phyloP scores from a whole-genome alignment of 2,888 invertebrate species.

The Phorcus lineatus region DNA sequence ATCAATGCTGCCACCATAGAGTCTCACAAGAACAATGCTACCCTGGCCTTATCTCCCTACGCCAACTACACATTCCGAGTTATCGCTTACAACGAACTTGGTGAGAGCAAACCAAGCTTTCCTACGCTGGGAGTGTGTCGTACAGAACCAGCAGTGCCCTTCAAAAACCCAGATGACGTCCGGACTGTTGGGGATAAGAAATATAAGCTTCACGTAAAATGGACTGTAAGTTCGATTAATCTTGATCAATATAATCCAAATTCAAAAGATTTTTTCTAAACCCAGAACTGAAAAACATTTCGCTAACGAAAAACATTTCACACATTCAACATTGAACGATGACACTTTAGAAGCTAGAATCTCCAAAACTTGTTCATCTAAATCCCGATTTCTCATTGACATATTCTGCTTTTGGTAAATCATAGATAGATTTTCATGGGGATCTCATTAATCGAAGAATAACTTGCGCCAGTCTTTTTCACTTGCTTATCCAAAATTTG shows the following conservation, averaged over 20 bases:
- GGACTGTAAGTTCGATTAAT: constrained; percentile 71
- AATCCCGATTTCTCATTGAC: no score
- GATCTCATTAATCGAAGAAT: no score
- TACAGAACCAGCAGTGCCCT: constrained; percentile 62
- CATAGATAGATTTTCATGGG: no score
- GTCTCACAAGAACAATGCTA: constrained; percentile 58
- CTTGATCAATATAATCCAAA: no score
- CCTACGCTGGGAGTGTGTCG: constrained; percentile 63
- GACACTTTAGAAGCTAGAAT: no score
- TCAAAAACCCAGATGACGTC: constrained; percentile 71
- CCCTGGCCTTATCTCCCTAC: constrained; percentile 66
- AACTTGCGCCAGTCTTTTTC: no score
- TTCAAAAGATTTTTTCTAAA: background rate
- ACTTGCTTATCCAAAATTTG: no score
- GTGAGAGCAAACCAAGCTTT: constrained; percentile 70
- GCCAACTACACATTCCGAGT: constrained; percentile 74
- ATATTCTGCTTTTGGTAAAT: no score
- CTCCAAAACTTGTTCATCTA: background rate
- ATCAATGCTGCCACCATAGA: constrained; percentile 81
- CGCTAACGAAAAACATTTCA: no score
- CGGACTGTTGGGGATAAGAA: constrained; percentile 68
- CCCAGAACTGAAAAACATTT: no score
- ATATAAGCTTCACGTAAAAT: constrained; percentile 70
- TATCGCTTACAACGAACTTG: constrained; percentile 74
- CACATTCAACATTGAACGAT: no score